Conservation (phyloP, 2,797 vertebrate genomes). For the Setipinna tenuifilis region DNA sequence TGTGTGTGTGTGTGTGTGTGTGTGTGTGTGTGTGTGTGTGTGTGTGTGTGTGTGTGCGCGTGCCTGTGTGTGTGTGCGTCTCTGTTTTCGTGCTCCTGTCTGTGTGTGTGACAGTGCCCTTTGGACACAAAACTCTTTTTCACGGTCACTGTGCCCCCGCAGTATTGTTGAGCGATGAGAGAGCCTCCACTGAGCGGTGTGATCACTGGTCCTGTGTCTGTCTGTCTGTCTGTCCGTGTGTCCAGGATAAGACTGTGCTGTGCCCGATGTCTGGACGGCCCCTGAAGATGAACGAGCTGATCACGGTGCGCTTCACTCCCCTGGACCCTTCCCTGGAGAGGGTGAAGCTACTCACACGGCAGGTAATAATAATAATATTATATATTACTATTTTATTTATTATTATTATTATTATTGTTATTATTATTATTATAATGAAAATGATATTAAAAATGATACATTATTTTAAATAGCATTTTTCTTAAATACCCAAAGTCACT, state of each 20-base stretch:
- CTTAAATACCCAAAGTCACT: no score
- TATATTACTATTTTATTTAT: no score
- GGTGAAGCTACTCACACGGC: constrained; percentile 83
- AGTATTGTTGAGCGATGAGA: neutral
- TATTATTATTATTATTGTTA: no score
- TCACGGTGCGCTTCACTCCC: constrained; percentile 78
- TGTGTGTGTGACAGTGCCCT: neutral
- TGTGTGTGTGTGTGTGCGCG: no score
- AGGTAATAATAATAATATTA: constrained; percentile 62
- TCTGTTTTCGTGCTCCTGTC: neutral
- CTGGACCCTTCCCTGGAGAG: constrained; percentile 82
- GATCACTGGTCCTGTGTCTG: neutral
- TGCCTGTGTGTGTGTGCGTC: constrained; percentile 17
- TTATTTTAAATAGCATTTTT: no score
- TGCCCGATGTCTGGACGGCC: constrained; percentile 88
- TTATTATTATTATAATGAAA: no score
- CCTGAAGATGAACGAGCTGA: constrained; percentile 85
- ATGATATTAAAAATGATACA: no score
- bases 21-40: no score
- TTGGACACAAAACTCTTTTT: neutral
- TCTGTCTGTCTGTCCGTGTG: neutral
- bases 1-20: no score
- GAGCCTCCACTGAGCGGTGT: neutral
- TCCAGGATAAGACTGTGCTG: constrained; percentile 78
- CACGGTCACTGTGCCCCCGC: neutral